phyloP scores from a whole-genome alignment of 2,113 vertebrate genomes.

The Enhydra lutris region DNA sequence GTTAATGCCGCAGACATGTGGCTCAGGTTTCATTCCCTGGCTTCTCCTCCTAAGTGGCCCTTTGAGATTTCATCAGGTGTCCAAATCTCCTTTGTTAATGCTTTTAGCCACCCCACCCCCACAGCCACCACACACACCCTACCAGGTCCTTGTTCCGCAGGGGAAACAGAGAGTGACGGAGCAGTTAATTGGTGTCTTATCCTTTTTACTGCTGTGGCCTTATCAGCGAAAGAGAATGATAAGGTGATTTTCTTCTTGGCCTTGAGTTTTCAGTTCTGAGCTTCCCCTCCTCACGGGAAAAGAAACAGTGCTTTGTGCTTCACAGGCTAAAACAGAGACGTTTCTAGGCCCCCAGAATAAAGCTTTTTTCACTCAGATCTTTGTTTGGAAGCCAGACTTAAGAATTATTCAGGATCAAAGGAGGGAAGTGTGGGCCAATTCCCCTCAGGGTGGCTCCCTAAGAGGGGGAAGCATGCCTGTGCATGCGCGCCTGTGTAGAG shows the following conservation, averaged over 20 bases:
- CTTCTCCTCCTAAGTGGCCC: not conserved
- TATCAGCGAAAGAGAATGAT: constrained; percentile 36
- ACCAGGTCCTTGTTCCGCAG: not conserved
- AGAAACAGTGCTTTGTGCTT: constrained; percentile 27
- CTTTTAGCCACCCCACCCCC: not conserved
- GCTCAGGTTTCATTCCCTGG: not conserved
- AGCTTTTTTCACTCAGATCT: not conserved
- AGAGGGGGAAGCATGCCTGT: not conserved
- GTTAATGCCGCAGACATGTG: not conserved
- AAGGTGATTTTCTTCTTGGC: constrained; percentile 34
- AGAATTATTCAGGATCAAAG: constrained; percentile 5
- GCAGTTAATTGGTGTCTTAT: not conserved
- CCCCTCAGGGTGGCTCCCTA: not conserved
- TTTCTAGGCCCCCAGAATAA: not conserved
- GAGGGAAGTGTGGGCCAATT: not conserved
- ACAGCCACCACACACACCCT: not conserved
- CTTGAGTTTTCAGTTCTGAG: constrained; percentile 26
- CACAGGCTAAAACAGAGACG: not conserved
- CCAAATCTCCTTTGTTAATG: not conserved
- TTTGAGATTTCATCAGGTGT: not conserved
- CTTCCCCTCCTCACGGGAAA: not conserved
- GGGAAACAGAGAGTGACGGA: not conserved
- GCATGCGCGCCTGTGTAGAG: fast-evolving
- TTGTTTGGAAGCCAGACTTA: not conserved
- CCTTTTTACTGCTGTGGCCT: not conserved